Evolutionary conservation across 2,797 vertebrate species (phyloP).

Genomic region (Luscinia luscinia): DNA sequence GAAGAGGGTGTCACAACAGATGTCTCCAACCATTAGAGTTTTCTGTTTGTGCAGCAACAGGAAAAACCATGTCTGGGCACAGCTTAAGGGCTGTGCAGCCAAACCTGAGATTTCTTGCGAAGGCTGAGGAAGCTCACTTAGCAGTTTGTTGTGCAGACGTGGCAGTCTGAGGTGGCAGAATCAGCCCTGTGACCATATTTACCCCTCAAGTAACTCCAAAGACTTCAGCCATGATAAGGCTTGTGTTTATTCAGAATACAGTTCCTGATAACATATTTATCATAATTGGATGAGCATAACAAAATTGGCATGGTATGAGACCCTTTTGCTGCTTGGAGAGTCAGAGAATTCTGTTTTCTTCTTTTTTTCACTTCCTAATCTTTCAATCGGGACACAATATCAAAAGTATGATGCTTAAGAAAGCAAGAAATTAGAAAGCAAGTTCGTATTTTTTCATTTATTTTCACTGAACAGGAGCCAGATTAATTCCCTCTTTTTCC

Average conservation of each 20-base stretch:
- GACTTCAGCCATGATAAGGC: not conserved
- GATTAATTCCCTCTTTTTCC: not conserved
- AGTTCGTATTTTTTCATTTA: not conserved
- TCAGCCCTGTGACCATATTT: not conserved
- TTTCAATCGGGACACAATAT: not conserved
- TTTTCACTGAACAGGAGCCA: not conserved
- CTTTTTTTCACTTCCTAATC: not conserved
- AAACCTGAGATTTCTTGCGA: not conserved
- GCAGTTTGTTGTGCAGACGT: fast-evolving
- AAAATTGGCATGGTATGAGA: not conserved
- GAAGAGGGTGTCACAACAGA: not conserved
- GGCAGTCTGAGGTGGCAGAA: not conserved
- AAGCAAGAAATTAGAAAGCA: not conserved
- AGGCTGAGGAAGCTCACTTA: not conserved
- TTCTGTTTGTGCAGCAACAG: not conserved
- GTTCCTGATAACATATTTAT: not conserved
- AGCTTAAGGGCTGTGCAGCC: not conserved
- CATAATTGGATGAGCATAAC: not conserved
- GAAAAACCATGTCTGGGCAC: not conserved
- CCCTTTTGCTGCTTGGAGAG: not conserved
- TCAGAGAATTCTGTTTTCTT: not conserved
- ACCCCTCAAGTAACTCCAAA: not conserved
- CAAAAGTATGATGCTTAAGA: not conserved
- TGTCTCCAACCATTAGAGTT: not conserved
- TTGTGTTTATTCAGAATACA: not conserved